Evolutionary conservation across 2,113 vertebrate species (phyloP), one percentile per base, ranked within the genome.

Genomic region (Carettochelys insculpta): DNA sequence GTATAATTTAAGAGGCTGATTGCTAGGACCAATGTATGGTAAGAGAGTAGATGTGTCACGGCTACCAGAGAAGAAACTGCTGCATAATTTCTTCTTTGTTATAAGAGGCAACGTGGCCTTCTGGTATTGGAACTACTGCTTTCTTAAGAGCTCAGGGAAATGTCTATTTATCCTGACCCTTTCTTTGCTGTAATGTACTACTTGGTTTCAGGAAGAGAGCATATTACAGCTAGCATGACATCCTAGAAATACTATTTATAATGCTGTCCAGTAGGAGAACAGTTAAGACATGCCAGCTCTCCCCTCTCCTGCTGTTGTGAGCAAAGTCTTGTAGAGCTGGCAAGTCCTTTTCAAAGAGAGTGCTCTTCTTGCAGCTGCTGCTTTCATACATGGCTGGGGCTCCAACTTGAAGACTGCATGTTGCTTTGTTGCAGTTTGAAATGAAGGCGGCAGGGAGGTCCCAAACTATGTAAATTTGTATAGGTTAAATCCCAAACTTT

Each of bases 101-200:
- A 47, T 48, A 61, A 82, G 61, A 80, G 87, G 47, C 47, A 53
- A 4, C 1, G 6, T 73, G 22, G 11, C 22, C 2, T 29, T 1
- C 53, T 25, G 38, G 11, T 11, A 1, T 8, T 75, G 58, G 50
- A 9, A 38, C 27, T 54, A 7, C 58, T 43, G 1, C 82, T 4
- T 52, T 50, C 10, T 20, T 6, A 25, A 76, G 48, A 92, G 41
- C n/a, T 82, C 2, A 0, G 3, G 41, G 38, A 20, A 41, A 22
- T 43, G 38, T 75, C 68, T 45, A 27, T 81, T 82, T 0, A 0
- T 87, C 78, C n/a, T 77, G 1, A 41, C 51, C n/a, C 81, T 25
- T 79, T 45, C 41, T 43, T 75, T 68, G n/a, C 61, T 45, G 11
- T 29, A 45, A 75, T 45, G 22, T 16, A 45, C 71, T 24, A 16